A percentile compares a stretch with the other conserved stretches of the same genome.
Conservation (phyloP, 2,113 vertebrate species). For the Malaclemys terrapin region DNA sequence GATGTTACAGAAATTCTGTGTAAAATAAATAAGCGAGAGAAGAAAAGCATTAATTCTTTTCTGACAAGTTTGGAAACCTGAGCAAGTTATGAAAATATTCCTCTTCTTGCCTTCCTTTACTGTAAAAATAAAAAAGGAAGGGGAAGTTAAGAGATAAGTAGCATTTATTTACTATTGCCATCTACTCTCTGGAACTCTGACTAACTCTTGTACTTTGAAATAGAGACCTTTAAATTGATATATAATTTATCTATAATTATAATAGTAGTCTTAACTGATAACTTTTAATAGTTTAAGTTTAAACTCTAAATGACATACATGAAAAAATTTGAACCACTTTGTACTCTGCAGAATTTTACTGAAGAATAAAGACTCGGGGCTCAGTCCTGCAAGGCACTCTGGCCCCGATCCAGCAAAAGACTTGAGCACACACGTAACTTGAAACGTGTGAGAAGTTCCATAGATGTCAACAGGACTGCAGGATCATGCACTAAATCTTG, state of each 20-base stretch:
- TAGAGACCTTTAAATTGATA: background rate
- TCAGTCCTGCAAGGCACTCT: background rate
- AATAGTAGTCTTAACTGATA: background rate
- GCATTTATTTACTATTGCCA: background rate
- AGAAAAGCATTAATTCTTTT: background rate
- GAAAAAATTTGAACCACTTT: background rate
- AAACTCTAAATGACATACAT: background rate
- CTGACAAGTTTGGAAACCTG: background rate
- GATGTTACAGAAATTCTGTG: background rate
- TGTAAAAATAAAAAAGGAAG: background rate
- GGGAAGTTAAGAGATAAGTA: background rate
- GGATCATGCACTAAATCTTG: background rate
- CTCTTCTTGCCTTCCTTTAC: background rate
- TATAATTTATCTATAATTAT: background rate
- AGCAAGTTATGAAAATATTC: background rate
- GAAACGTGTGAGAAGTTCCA: background rate
- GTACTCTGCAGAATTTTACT: background rate
- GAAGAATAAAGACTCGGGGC: background rate
- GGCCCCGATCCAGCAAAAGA: background rate
- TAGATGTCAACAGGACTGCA: constrained; percentile 22
- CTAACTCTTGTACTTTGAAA: background rate
- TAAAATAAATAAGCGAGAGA: background rate
- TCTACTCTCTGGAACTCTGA: background rate
- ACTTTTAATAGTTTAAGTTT: background rate
- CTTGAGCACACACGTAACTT: background rate